A percentile compares a stretch with the other conserved stretches of the same genome.
phyloP scores from a whole-genome alignment of 2,113 vertebrate species.

The Regulus satrapa region DNA sequence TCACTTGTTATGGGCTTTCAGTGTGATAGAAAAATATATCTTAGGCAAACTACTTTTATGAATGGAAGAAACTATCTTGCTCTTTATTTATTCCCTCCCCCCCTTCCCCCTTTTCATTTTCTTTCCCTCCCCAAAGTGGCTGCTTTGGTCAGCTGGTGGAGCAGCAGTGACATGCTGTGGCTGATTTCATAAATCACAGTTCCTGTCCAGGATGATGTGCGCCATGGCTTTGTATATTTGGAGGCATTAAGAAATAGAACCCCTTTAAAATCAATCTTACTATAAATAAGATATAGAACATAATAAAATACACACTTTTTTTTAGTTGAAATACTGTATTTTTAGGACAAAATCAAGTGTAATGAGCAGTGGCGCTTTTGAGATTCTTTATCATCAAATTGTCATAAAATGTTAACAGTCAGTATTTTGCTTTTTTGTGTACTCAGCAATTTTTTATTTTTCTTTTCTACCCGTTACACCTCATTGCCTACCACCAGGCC shows the following conservation, averaged over 20 bases:
- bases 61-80: not conserved
- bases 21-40: not conserved
- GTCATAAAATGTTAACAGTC: not conserved
- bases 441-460: not conserved
- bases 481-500: not conserved
- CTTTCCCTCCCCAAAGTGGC: accelerated
- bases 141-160: slow-evolving; percentile 16
- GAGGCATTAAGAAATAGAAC: not conserved
- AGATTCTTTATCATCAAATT: not conserved
- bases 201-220: not conserved
- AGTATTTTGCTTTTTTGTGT: not conserved
- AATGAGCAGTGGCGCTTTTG: not conserved
- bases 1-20: not conserved
- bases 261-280: not conserved
- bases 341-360: not conserved
- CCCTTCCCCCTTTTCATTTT: not conserved
- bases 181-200: slow-evolving; percentile 27
- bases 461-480: not conserved
- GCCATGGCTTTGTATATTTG: not conserved
- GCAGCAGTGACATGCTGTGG: slow-evolving; percentile 65
- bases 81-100: not conserved
- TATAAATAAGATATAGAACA: not conserved
- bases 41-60: not conserved
- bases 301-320: not conserved
- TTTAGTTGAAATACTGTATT: not conserved